phyloP scores from a whole-genome alignment of 2,888 invertebrate species.

The Nomada goodeniana region DNA sequence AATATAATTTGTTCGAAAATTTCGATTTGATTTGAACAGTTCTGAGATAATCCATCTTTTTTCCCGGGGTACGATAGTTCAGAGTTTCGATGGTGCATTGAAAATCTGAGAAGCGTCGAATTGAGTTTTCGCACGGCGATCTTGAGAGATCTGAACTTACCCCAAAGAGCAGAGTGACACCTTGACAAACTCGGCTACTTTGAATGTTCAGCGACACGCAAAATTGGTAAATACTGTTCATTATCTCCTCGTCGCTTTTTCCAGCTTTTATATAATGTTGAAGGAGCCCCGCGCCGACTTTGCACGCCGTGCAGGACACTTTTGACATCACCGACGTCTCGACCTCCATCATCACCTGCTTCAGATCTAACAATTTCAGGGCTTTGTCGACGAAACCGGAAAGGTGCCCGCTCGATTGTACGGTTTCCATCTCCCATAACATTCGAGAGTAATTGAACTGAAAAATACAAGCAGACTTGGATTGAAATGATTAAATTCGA shows the following conservation, averaged over 20 bases:
- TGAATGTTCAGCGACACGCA: conserved; percentile 95
- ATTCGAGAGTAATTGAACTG: conserved; percentile 85
- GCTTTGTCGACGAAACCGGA: conserved; percentile 94
- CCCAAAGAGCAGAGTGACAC: conserved; percentile 93
- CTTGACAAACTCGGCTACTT: conserved; percentile 94
- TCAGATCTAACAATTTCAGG: conserved; percentile 91
- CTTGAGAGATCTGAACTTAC: conserved; percentile 85
- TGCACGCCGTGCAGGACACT: conserved; percentile 96
- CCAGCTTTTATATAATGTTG: conserved; percentile 94
- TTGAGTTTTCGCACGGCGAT: too few species aligned
- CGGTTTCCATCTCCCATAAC: conserved; percentile 90
- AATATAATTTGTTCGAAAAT: too few species aligned
- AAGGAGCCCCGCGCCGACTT: conserved; percentile 92
- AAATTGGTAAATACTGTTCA: conserved; percentile 93
- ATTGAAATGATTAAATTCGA: not conserved
- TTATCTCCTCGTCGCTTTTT: conserved; percentile 94
- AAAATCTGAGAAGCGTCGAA: too few species aligned
- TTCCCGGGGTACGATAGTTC: too few species aligned
- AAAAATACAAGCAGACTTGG: conserved; percentile 11
- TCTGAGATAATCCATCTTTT: too few species aligned
- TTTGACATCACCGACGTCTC: conserved; percentile 96
- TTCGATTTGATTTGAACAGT: too few species aligned
- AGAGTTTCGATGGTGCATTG: too few species aligned
- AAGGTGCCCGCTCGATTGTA: conserved; percentile 88
- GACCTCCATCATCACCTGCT: conserved; percentile 93